A percentile compares a stretch with the other conserved stretches of the same genome.
These are phyloP conservation scores for Oscheius sp. DNA, from an alignment of 2,888 invertebrate genomes.

Conservation along the genomic window DNA sequence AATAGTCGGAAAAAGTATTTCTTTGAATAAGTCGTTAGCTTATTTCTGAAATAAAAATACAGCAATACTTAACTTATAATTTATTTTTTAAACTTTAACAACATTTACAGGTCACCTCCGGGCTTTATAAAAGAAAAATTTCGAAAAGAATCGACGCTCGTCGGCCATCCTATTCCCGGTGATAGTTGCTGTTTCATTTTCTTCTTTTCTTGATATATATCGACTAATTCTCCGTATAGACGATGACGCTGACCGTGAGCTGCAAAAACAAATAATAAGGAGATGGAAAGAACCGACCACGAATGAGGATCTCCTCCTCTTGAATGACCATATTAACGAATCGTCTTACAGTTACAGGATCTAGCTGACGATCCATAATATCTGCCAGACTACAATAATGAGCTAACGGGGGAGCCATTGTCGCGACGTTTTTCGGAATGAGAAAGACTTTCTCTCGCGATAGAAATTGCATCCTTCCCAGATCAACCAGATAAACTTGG, in stretches of 20 bases:
- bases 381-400: conserved; percentile 22
- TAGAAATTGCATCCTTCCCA: conserved; percentile 23
- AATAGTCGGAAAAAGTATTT: no score
- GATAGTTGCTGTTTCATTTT: neutral
- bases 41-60: no score
- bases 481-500: conserved; percentile 29
- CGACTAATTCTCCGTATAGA: conserved; percentile 17
- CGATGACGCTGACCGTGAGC: conserved; percentile 3
- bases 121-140: no score
- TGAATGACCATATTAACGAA: conserved; percentile 8
- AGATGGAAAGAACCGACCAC: neutral
- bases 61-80: no score
- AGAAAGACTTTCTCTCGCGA: neutral
- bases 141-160: no score
- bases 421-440: conserved; percentile 18
- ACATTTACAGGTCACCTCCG: neutral
- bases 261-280: neutral
- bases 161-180: neutral
- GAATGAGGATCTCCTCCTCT: conserved; percentile 8
- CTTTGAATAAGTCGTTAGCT: no score
- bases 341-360: neutral
- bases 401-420: conserved; percentile 31
- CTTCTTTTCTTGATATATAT: conserved; percentile 16
- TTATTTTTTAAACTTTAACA: neutral
- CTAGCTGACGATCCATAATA: conserved; percentile 7